Evolutionary conservation across 2,113 vertebrate genomes (phyloP).

Genomic region (Probosciger aterrimus): DNA sequence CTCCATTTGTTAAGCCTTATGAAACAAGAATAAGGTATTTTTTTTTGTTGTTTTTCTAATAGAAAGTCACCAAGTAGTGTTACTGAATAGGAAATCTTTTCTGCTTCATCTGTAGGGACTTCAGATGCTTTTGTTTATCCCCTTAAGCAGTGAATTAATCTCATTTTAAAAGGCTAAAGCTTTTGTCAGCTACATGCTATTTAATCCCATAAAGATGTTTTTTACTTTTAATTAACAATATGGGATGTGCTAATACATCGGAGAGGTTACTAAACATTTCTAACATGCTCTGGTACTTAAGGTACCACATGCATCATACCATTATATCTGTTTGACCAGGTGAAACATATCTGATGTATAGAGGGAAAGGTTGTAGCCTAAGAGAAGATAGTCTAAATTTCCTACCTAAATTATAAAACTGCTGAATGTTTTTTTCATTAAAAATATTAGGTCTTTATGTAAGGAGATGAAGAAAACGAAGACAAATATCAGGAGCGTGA

Average conservation of each 20-base stretch:
- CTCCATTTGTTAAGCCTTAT: slow-evolving; percentile 84
- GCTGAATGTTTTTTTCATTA: background rate
- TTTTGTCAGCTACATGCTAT: background rate
- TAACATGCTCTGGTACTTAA: background rate
- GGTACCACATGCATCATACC: background rate
- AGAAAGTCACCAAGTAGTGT: background rate
- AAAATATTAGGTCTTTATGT: background rate
- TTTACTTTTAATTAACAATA: background rate
- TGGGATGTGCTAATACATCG: background rate
- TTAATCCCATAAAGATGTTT: background rate
- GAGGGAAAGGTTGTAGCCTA: background rate
- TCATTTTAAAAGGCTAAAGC: background rate
- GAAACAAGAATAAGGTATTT: slow-evolving; percentile 80
- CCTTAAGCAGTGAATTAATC: background rate
- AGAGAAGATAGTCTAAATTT: background rate
- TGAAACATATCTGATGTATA: background rate
- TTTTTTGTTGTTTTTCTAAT: background rate
- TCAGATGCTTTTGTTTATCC: background rate
- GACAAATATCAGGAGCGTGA: background rate
- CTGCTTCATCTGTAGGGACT: background rate
- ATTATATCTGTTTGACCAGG: background rate
- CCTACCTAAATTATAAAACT: background rate
- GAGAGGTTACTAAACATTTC: background rate
- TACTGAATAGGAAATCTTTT: background rate
- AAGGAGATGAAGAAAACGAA: background rate